Evolutionary conservation across 2,797 vertebrate species (phyloP).

Genomic region (Silurus lanzhouensis): DNA sequence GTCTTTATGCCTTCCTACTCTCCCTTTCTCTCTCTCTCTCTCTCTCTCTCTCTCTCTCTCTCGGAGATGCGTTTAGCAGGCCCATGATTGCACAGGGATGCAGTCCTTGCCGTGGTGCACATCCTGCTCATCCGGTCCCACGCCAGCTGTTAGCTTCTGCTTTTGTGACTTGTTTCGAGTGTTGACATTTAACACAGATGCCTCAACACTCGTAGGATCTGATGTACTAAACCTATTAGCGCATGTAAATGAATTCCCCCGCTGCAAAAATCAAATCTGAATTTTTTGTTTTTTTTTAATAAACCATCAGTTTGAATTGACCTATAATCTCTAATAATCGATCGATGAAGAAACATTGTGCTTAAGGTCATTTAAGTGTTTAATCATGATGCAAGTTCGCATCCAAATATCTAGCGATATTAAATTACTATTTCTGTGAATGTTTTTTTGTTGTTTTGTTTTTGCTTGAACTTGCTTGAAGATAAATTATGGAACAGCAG

Average conservation of each 20-base stretch:
- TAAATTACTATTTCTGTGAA: no score
- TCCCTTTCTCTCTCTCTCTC: not conserved
- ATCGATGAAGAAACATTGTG: not conserved
- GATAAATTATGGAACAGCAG: not conserved
- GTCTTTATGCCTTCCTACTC: not conserved
- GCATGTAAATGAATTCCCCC: not conserved
- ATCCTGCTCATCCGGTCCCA: not conserved
- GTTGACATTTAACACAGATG: not conserved
- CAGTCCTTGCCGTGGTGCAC: slow-evolving; percentile 11
- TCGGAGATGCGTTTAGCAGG: slow-evolving; percentile 25
- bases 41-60: not conserved
- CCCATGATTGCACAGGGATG: slow-evolving; percentile 8
- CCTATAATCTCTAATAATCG: no score
- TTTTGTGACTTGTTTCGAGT: not conserved
- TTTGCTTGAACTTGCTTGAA: not conserved
- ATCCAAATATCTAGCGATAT: no score
- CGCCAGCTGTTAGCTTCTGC: slow-evolving; percentile 11
- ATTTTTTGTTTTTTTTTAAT: not conserved
- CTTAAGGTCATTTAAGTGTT: not conserved
- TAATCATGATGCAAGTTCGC: not conserved
- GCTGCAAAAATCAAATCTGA: not conserved
- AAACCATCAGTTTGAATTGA: not conserved
- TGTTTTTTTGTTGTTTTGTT: not conserved
- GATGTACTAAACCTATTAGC: slow-evolving; percentile 18
- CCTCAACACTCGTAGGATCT: not conserved